Evolutionary conservation across 2,888 invertebrate genomes (phyloP), one percentile per base, ranked within the genome.

Genomic region (Lycocerus yunnanus): DNA sequence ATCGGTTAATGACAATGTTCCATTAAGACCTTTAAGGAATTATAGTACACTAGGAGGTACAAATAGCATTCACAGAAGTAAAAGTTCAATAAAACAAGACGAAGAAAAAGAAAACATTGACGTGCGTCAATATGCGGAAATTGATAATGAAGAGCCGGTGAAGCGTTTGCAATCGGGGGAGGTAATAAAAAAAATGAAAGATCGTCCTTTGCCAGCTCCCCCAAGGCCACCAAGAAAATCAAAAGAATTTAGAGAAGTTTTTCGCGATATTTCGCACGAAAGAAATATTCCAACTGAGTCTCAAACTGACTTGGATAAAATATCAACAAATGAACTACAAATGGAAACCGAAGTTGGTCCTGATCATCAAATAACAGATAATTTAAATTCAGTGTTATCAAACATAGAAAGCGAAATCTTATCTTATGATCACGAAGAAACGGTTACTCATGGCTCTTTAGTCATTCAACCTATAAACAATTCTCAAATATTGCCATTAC

Each of bases 161-260:
- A 91, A 91, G 81, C 90, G 92, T 82, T 87, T 95, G 66, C 91
- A 93, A 77, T 94, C 94, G 15, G 94, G 93, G 9, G 93, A 93
- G 76, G 89, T 95, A 61, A 89, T 95, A 2, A 93, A 91, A 82
- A 95, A 93, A 88, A 96, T 96, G 93, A 94, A 94, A 87, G 93
- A 93, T 80, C 90, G 96, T 77, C 96, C 96, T 0, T 86, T 96
- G 78, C 96, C 96, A 1, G 93, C 96, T 4, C 96, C 96, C 0
- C 96, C 96, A 1, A 89, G 95, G 73, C 96, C 96, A 58, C 95
- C 95, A 0, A 90, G 95, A 75, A 86, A 85, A 78, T 76, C 82
- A 5, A 82, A 82, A 78, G 68, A 76, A 20, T 74, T 74, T 18
- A 78, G 79, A 71, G 79, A 74, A 61, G 27, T 58, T 80, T 78